Evolutionary conservation across 2,888 invertebrate genomes (phyloP).

Genomic region (Invenusta paracnida): DNA sequence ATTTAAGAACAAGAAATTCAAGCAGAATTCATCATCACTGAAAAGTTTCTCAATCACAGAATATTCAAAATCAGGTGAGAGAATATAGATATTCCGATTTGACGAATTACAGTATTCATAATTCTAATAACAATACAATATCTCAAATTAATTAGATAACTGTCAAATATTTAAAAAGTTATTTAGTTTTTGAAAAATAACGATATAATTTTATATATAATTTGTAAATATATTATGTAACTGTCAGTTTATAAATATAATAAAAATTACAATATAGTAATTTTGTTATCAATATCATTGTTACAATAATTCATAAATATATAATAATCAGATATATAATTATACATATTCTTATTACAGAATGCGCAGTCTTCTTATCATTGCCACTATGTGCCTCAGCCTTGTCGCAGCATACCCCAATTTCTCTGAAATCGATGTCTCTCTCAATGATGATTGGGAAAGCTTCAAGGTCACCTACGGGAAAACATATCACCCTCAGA

Average conservation of each 20-base stretch:
- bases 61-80: too few relatives aligned
- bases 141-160: too few relatives aligned
- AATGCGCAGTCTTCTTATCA: background rate
- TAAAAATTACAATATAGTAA: background rate
- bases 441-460: constrained; percentile 21
- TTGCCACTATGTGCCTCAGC: background rate
- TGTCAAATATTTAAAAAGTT: too few relatives aligned
- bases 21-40: too few relatives aligned
- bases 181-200: too few relatives aligned
- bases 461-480: background rate
- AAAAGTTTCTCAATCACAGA: too few relatives aligned
- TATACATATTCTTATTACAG: background rate
- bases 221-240: too few relatives aligned
- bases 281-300: background rate
- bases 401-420: background rate
- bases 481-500: background rate
- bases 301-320: background rate
- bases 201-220: too few relatives aligned
- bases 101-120: too few relatives aligned
- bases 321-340: background rate
- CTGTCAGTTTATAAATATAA: background rate
- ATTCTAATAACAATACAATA: too few relatives aligned
- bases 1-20: too few relatives aligned
- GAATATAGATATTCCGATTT: too few relatives aligned
- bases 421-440: background rate